Evolutionary conservation across 2,888 invertebrate species (phyloP).

Genomic region (Arenicola marina): DNA sequence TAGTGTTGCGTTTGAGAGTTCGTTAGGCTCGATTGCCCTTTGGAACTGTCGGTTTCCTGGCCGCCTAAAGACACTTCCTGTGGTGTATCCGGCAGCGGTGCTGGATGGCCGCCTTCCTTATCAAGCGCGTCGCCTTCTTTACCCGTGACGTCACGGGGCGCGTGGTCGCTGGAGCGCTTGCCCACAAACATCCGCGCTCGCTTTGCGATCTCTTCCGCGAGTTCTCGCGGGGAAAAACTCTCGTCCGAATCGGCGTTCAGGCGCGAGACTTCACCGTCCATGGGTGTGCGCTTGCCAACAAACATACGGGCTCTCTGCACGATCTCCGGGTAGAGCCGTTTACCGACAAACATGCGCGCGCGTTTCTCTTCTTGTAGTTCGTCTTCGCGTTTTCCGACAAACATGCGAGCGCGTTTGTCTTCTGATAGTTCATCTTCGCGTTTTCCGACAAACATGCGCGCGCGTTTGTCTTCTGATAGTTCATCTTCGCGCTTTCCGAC

Average conservation of each 20-base stretch:
- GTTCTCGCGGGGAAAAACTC: too few species aligned
- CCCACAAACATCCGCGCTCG: conserved; percentile 6
- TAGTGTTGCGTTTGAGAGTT: too few species aligned
- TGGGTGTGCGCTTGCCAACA: conserved; percentile 1
- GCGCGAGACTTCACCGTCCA: not conserved
- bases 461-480: conserved; percentile 9
- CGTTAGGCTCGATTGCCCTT: too few species aligned
- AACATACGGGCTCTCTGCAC: not conserved
- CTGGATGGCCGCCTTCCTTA: too few species aligned
- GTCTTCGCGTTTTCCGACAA: conserved; percentile 22
- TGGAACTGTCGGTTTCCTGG: too few species aligned
- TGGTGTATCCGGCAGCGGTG: too few species aligned
- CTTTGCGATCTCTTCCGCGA: not conserved
- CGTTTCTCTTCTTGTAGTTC: conserved; percentile 16
- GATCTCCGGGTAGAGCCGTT: not conserved
- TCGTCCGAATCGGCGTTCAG: not conserved
- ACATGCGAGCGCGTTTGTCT: conserved; percentile 16
- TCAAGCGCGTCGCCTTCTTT: too few species aligned
- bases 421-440: conserved; percentile 18
- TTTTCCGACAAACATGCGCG: conserved; percentile 22
- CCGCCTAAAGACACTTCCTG: too few species aligned
- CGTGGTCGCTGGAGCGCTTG: not conserved
- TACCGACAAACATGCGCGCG: conserved; percentile 21
- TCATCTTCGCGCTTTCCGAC: conserved; percentile 20
- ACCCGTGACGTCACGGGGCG: too few species aligned